Evolutionary conservation across 2,888 invertebrate genomes (phyloP), one percentile per base, ranked within the genome.

Genomic region (Ypsolopha scabrella): DNA sequence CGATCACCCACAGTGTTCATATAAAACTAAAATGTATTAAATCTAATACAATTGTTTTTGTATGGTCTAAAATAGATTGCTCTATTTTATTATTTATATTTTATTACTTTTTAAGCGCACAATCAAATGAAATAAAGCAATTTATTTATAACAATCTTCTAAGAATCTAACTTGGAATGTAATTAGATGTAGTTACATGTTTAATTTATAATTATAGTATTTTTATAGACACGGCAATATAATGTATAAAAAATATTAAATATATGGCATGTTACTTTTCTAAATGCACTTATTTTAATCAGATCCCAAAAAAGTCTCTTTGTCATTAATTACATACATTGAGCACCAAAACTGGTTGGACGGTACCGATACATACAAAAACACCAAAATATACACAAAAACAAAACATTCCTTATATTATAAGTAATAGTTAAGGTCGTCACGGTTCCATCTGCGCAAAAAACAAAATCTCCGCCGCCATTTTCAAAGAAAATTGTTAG

Each of bases 211-310:
- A 55, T 54, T 46, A 50, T 33, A 36, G 8, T 47, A 48, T 52
- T 70, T 69, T 68, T 70, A 68, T 70, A 70, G 71, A 72, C 68
- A 72, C 68, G 60, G 72, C 68, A 71, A 68, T 70, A 51, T 53
- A 63, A 70, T 75, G 74, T 78, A 77, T 70, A 55, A 74, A 70
- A 77, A 71, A 74, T 77, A 77, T 74, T 72, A 80, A 83, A 82
- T 86, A 85, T 85, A 86, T 80, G 81, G 78, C 81, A 83, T 83
- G 83, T 86, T 86, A 85, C 72, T 83, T 80, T 83, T 79, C 74
- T 78, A 76, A 70, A 60, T 44, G 55, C 56, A 54, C 60, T 67
- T 63, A 67, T 67, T 65, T 63, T 34, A 50, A 37, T 48, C 37
- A 52, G 58, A 60, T 60, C 61, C 36, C 14, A 13, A 51, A 51